phyloP scores from a whole-genome alignment of 2,113 vertebrate species.

The Phalacrocorax brasilianus region DNA sequence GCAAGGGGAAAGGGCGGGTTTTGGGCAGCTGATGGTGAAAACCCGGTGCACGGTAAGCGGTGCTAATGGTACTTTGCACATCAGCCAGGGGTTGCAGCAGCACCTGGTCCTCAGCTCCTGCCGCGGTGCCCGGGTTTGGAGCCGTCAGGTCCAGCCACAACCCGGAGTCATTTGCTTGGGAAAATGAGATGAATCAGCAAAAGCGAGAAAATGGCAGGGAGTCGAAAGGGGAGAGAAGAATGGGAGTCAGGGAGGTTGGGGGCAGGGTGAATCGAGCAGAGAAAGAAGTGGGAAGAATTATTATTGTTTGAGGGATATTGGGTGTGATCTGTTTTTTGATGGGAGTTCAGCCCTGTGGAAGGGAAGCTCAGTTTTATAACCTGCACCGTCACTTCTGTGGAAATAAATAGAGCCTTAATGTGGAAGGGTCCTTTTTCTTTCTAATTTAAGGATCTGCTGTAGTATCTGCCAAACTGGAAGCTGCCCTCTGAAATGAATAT shows the following conservation, averaged over 20 bases:
- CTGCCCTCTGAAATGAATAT: neutral
- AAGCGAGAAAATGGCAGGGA: neutral
- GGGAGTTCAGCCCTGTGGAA: neutral
- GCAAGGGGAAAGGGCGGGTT: neutral
- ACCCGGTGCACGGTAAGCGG: accelerated
- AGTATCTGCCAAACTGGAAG: neutral
- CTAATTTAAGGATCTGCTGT: neutral
- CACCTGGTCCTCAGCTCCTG: neutral
- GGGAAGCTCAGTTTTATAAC: neutral
- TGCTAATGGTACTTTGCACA: accelerated
- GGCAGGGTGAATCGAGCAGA: accelerated
- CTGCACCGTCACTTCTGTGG: accelerated
- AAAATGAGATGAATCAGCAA: neutral
- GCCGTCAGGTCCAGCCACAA: neutral
- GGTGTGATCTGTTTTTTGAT: accelerated
- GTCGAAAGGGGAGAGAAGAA: neutral
- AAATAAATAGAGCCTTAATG: neutral
- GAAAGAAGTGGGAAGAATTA: neutral
- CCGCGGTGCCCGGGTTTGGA: accelerated
- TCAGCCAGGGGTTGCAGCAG: neutral
- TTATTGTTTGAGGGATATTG: neutral
- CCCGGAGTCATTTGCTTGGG: neutral
- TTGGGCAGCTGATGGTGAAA: neutral
- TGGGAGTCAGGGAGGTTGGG: neutral
- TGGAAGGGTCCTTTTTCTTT: neutral